Percentiles rank a stretch among this genome's conserved stretches.
These are phyloP conservation scores for Caradrina clavipalpis DNA, from an alignment of 2,888 invertebrate species.

Conservation along the genomic window DNA sequence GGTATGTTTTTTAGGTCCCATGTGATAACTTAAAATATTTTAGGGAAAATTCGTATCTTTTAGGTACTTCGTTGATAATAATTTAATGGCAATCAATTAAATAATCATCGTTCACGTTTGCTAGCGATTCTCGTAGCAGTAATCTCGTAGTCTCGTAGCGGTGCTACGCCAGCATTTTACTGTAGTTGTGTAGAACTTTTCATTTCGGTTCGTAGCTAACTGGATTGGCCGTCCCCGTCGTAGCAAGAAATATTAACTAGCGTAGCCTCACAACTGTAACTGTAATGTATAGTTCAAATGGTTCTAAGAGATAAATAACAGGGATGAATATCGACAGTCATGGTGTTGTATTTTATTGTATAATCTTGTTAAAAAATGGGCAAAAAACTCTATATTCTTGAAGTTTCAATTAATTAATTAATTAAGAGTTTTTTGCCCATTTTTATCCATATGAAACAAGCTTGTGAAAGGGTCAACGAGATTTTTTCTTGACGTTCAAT, in stretches of 20 bases:
- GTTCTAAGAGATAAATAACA: too few relatives aligned
- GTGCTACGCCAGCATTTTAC: constrained; percentile 18
- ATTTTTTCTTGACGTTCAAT: too few relatives aligned
- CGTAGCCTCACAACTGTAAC: too few relatives aligned
- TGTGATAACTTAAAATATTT: neutral
- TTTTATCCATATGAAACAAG: too few relatives aligned
- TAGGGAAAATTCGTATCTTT: constrained; percentile 6
- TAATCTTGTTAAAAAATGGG: too few relatives aligned
- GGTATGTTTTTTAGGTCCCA: too few relatives aligned
- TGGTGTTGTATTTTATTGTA: too few relatives aligned
- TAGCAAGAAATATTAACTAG: neutral
- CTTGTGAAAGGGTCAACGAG: too few relatives aligned
- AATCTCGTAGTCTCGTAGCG: constrained; percentile 44
- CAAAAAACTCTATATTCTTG: too few relatives aligned
- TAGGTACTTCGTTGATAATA: neutral
- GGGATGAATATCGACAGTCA: too few relatives aligned
- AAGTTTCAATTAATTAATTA: too few relatives aligned
- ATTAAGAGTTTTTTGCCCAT: too few relatives aligned
- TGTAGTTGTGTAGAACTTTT: constrained; percentile 1
- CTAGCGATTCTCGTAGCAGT: constrained; percentile 14
- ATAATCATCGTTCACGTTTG: neutral
- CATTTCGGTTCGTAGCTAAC: neutral
- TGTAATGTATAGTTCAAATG: neutral
- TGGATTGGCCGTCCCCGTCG: neutral
- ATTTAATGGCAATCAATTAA: neutral